A percentile compares a stretch with the other conserved stretches of the same genome.
Conservation (phyloP, 2,888 invertebrate genomes). For the Thumatha senex region DNA sequence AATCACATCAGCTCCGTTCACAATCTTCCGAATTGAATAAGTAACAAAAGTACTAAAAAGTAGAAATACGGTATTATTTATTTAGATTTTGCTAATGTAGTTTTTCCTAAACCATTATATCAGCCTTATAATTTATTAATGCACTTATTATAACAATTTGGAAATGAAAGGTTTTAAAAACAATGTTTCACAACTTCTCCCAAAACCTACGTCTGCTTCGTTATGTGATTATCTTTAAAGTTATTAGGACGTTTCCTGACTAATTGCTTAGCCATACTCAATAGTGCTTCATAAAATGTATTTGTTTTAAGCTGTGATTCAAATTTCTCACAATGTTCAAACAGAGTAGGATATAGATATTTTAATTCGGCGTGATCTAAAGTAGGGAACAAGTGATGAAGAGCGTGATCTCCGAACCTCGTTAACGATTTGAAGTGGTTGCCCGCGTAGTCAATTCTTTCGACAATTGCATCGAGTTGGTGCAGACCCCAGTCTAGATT, state of each 20-base stretch:
- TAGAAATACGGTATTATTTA: too few relatives aligned
- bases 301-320: slow-evolving; percentile 74
- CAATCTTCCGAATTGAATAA: too few relatives aligned
- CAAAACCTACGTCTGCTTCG: background rate
- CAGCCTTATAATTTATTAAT: too few relatives aligned
- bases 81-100: too few relatives aligned
- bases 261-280: slow-evolving; percentile 85
- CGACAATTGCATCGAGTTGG: slow-evolving; percentile 89
- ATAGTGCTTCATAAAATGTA: slow-evolving; percentile 84
- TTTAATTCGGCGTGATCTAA: slow-evolving; percentile 89
- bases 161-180: too few relatives aligned
- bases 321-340: slow-evolving; percentile 86
- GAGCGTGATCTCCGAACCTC: slow-evolving; percentile 89
- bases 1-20: too few relatives aligned
- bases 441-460: slow-evolving; percentile 86
- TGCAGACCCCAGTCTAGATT: slow-evolving; percentile 89
- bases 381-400: slow-evolving; percentile 93
- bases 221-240: slow-evolving; percentile 47
- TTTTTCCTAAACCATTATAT: too few relatives aligned
- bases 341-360: slow-evolving; percentile 85
- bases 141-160: too few relatives aligned
- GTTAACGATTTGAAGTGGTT: slow-evolving; percentile 86
- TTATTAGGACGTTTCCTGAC: slow-evolving; percentile 63
- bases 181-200: slow-evolving; percentile 5
- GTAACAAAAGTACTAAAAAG: too few relatives aligned